Evolutionary conservation across 2,797 vertebrate species (phyloP).

Genomic region (Luscinia luscinia): DNA sequence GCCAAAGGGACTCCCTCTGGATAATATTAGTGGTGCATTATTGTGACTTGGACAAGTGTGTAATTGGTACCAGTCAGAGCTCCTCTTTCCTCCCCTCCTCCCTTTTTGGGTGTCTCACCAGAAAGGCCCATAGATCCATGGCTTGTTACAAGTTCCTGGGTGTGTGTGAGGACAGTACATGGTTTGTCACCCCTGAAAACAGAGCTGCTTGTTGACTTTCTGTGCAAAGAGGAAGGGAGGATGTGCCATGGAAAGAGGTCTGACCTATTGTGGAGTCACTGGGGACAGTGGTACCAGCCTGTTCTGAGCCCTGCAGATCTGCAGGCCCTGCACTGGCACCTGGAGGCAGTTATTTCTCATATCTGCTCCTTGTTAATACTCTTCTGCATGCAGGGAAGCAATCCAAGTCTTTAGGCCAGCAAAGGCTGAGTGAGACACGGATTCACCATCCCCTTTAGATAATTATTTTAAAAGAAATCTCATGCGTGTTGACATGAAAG

Average conservation of each 20-base stretch:
- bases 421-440: not conserved
- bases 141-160: not conserved
- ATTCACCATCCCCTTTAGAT: not conserved
- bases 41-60: not conserved
- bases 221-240: not conserved
- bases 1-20: conserved; percentile 3
- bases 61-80: conserved; percentile 33
- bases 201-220: not conserved
- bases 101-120: not conserved
- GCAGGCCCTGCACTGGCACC: not conserved
- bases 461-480: not conserved
- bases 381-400: not conserved
- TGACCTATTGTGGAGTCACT: not conserved
- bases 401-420: not conserved
- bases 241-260: not conserved
- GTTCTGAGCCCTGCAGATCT: not conserved
- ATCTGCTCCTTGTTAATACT: not conserved
- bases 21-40: not conserved
- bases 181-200: conserved; percentile 26
- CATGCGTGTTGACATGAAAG: not conserved
- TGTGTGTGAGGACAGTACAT: conserved; percentile 9
- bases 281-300: not conserved
- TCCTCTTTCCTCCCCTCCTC: not conserved
- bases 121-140: conserved; percentile 16
- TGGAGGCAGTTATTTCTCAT: not conserved